Evolutionary conservation across 1,140 invertebrate genomes (phyloP).

Genomic region (Dufourea novaeangliae): DNA sequence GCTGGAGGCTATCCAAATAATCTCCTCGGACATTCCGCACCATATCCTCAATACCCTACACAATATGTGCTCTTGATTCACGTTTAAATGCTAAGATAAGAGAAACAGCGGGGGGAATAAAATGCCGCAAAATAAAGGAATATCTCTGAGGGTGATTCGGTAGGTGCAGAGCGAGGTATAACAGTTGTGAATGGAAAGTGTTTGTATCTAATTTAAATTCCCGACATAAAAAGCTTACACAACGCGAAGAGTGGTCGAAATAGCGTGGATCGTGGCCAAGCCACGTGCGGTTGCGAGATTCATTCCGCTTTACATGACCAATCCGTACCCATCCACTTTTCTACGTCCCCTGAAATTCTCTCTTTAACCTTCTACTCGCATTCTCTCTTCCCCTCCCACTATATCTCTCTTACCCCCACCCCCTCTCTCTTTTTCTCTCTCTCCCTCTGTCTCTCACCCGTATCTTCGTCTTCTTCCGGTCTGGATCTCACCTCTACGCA

Average conservation of each 20-base stretch:
- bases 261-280: constrained; percentile 76
- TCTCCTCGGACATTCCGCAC: neutral
- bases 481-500: constrained; percentile 60
- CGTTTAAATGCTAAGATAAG: constrained; percentile 63
- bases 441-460: neutral
- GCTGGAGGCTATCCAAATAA: neutral
- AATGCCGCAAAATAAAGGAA: constrained; percentile 70
- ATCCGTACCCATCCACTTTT: constrained; percentile 64
- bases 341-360: constrained; percentile 62
- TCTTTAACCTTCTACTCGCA: constrained; percentile 44
- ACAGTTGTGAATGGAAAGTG: constrained; percentile 66
- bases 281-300: constrained; percentile 77
- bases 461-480: constrained; percentile 17
- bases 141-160: constrained; percentile 67
- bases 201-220: constrained; percentile 78
- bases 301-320: constrained; percentile 75
- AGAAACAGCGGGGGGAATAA: constrained; percentile 57
- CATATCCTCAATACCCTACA: neutral
- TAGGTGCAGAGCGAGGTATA: constrained; percentile 70
- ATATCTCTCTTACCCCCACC: neutral
- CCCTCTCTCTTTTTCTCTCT: neutral
- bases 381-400: constrained; percentile 6
- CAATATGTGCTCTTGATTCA: constrained; percentile 22
- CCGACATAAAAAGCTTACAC: constrained; percentile 75
- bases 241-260: constrained; percentile 69